Evolutionary conservation across 92 coral and sea anemone genomes (phyloP), one percentile per base, ranked within the genome.

Genomic region (Umimayanthus kanabou): DNA sequence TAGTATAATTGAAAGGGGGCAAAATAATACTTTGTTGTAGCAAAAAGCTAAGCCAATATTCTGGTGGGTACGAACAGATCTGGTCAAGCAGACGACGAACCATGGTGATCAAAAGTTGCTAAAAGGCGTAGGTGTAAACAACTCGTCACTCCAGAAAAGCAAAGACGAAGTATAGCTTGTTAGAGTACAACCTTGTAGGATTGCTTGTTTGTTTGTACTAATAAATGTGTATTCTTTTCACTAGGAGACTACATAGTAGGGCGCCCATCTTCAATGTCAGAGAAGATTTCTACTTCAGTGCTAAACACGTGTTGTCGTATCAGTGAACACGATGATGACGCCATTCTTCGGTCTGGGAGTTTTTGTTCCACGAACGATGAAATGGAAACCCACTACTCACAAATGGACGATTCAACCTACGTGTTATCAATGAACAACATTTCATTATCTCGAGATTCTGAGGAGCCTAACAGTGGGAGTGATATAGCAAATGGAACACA

Each of bases 311-410:
- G 87, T 29, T 83, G 87, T 28, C 78, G 78, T 2, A 30, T 26
- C 64, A 28, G 28, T 83, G 87, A 83, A 42, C 72, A 71, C 25
- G 86, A 69, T 2, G 77, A 70, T 45, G 42, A 30, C 11, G 87
- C 78, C 66, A 47, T 83, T 70, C 78, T 83, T 69, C 87, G 77
- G 45, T 67, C 87, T 28, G 87, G 87, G 10, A 83, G 87, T 50
- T 71, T 83, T 20, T 83, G 87, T 13, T 83, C 87, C 14, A 28
- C 74, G 15, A 47, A 43, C 40, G 87, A 29, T 7, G 87, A 83
- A 49, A 83, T 28, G 1, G 87, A 83, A 7, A 78, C 23, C 7
- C 50, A 39, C 9, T 75, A 40, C 79, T 75, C 65, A 11, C 26
- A 30, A 78, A 78, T 78, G 66, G 82, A 78, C 3, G 82, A 78